phyloP scores from a whole-genome alignment of 2,888 invertebrate genomes.

The Dynastes hyllus region DNA sequence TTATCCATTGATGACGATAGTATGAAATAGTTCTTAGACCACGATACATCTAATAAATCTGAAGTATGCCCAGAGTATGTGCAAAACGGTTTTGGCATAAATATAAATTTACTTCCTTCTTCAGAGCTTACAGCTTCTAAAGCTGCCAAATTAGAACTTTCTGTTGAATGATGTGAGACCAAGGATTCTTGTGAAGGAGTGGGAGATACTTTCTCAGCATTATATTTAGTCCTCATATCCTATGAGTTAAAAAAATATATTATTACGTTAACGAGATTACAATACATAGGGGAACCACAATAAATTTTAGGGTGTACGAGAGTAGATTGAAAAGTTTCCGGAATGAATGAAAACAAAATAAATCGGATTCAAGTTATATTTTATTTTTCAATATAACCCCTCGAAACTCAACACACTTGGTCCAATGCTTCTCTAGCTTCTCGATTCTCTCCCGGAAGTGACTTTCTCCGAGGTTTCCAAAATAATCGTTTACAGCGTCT shows the following conservation, averaged over 20 bases:
- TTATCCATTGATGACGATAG: conserved; percentile 99
- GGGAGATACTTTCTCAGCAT: conserved; percentile 92
- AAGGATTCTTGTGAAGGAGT: conserved; percentile 95
- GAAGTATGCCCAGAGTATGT: conserved; percentile 96
- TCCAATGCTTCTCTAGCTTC: no score
- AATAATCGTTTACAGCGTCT: no score
- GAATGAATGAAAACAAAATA: no score
- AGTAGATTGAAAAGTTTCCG: no score
- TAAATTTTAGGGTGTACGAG: no score
- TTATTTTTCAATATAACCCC: no score
- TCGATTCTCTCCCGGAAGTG: no score
- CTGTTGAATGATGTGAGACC: conserved; percentile 83
- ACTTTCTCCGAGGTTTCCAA: no score
- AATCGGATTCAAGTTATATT: no score
- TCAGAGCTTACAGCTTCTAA: conserved; percentile 77
- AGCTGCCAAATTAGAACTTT: conserved; percentile 75
- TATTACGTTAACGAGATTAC: background rate
- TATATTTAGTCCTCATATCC: conserved; percentile 97
- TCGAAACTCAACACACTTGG: no score
- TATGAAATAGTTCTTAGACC: conserved; percentile 99
- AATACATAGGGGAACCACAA: no score
- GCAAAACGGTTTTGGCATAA: conserved; percentile 93
- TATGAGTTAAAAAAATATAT: conserved; percentile 66
- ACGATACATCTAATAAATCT: conserved; percentile 96
- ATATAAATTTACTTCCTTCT: conserved; percentile 78